phyloP scores from a whole-genome alignment of 2,113 vertebrate genomes.

The Triplophysa rosa region DNA sequence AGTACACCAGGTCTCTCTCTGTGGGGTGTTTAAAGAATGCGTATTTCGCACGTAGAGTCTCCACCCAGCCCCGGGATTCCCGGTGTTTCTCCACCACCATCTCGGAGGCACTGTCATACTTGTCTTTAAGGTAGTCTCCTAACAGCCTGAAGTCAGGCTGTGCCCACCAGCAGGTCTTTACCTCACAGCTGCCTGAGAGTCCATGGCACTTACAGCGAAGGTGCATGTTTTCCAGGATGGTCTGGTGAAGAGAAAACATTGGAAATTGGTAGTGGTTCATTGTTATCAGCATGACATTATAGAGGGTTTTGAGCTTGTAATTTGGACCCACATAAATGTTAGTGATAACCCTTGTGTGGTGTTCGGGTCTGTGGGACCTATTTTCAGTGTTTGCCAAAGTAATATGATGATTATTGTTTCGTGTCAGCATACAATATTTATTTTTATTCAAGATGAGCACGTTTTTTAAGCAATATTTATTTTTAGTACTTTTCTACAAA shows the following conservation, averaged over 20 bases:
- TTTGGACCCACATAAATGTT: too few relatives aligned
- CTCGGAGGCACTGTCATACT: slow-evolving; percentile 97
- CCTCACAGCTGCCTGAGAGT: slow-evolving; percentile 95
- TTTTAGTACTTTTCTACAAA: too few relatives aligned
- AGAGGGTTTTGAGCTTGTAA: neutral
- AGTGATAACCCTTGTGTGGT: too few relatives aligned
- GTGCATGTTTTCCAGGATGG: slow-evolving; percentile 98
- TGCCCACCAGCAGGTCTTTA: slow-evolving; percentile 99
- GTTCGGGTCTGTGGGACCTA: too few relatives aligned
- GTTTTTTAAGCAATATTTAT: too few relatives aligned
- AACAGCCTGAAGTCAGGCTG: slow-evolving; percentile 95
- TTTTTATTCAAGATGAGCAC: too few relatives aligned
- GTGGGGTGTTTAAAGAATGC: slow-evolving; percentile 96
- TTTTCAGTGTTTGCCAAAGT: too few relatives aligned
- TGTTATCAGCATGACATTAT: neutral
- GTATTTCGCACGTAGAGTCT: slow-evolving; percentile 94
- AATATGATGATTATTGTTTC: too few relatives aligned
- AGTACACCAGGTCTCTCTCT: slow-evolving; percentile 95
- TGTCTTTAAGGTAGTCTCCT: slow-evolving; percentile 96
- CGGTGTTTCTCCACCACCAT: slow-evolving; percentile 99
- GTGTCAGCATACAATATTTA: too few relatives aligned
- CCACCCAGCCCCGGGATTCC: slow-evolving; percentile 95
- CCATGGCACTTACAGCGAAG: slow-evolving; percentile 97
- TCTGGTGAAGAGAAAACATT: slow-evolving; percentile 70
- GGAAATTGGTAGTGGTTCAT: neutral